Evolutionary conservation across 2,113 vertebrate genomes (phyloP), one percentile per base, ranked within the genome.

Genomic region (Varanus komodoensis): DNA sequence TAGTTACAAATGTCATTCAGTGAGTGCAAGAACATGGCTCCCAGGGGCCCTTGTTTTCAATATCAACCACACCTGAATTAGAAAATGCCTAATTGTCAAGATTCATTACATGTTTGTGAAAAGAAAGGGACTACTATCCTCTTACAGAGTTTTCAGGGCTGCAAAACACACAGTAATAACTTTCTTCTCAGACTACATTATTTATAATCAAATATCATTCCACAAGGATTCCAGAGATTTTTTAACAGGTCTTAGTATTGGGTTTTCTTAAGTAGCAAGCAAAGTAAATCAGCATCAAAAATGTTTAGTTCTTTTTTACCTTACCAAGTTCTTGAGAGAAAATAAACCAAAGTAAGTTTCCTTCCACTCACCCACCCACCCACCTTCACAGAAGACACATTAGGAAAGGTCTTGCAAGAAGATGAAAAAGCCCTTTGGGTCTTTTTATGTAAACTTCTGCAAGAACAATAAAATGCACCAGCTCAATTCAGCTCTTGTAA

Each of bases 201-300:
- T 54, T 57, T 74, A 44, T 61, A 82, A 44, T 79, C 25, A 67
- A 87, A 73, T 71, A 75, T 75, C 84, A 75, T 2, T 64, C 80
- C 14, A 38, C 57, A 71, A 84, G n/a, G 71, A 15, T 25, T 12
- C 1, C 4, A 52, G 44, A 67, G 7, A 29, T 84, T 67, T 82
- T 89, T 74, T 68, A 64, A 87, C 52, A 83, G 17, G 8, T 84
- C 15, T 75, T n/a, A 87, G n/a, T 29, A n/a, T 87, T 34, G 38
- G n/a, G 29, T 80, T 86, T 89, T 73, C 21, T 75, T 75, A 64
- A 29, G 2, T 32, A 87, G 64, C 68, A 75, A 5, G 15, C 12
- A 57, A 15, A 38, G 74, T 23, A 84, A 69, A 75, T 64, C 69
- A 67, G 19, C 38, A 48, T 64, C 11, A 89, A 61, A 29, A 89